Evolutionary conservation across 92 coral and sea anemone genomes (phyloP).

Genomic region (Micromussa lordhowensis): DNA sequence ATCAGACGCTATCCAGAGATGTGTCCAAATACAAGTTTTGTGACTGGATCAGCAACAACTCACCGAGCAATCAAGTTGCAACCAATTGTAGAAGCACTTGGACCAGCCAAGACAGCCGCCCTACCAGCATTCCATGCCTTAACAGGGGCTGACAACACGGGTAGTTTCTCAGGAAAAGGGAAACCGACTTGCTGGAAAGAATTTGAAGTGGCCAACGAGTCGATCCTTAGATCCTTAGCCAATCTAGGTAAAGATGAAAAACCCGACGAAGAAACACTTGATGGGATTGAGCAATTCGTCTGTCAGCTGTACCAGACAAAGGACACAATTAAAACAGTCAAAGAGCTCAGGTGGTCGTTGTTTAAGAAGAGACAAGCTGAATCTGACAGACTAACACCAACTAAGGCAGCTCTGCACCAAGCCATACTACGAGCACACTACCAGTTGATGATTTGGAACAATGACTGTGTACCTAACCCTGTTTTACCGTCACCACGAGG

Average conservation of each 20-base stretch:
- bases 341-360: conserved; percentile 45
- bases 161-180: conserved; percentile 34
- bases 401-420: conserved; percentile 19
- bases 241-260: too few relatives aligned
- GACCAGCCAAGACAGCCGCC: conserved; percentile 58
- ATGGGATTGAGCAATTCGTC: too few relatives aligned
- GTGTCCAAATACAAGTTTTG: conserved; percentile 44
- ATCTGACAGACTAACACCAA: conserved; percentile 48
- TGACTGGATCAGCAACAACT: conserved; percentile 49
- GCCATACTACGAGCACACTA: conserved; percentile 32
- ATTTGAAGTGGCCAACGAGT: not conserved
- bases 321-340: conserved; percentile 6
- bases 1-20: conserved; percentile 40
- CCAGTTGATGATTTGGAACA: conserved; percentile 55
- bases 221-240: not conserved
- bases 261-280: too few relatives aligned
- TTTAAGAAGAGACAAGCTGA: conserved; percentile 41
- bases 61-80: conserved; percentile 47
- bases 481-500: conserved; percentile 29
- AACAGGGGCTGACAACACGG: conserved; percentile 50
- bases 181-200: not conserved
- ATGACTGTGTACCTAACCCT: conserved; percentile 32
- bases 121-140: conserved; percentile 65
- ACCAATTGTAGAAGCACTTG: conserved; percentile 61
- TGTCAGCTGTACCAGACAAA: conserved; percentile 35